Conservation (phyloP, 2,113 vertebrate species). For the Stegostoma tigrinum region DNA sequence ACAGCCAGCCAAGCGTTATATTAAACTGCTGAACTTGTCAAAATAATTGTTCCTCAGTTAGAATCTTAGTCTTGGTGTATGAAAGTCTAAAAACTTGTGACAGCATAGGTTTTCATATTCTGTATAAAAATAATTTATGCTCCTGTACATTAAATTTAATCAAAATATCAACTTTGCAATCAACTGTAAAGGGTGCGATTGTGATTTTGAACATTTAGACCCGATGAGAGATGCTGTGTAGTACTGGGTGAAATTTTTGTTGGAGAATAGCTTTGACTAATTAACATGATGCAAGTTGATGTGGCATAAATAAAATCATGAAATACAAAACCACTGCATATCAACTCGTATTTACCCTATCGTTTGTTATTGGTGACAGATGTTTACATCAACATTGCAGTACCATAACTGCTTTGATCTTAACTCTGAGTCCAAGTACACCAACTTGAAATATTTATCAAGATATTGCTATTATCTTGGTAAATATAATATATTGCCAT, state of each 20-base stretch:
- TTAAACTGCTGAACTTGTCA: slow-evolving; percentile 61
- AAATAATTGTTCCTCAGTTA: slow-evolving; percentile 51
- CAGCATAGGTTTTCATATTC: slow-evolving; percentile 41
- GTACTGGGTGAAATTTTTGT: neutral
- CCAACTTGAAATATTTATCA: neutral
- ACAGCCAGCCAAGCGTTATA: slow-evolving; percentile 57
- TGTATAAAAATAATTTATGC: slow-evolving; percentile 43
- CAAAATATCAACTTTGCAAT: neutral
- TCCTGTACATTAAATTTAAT: slow-evolving; percentile 6
- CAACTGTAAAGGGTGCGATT: neutral
- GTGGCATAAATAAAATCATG: neutral
- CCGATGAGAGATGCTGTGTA: neutral
- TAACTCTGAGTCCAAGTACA: neutral
- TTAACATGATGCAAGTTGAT: neutral
- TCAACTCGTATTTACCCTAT: neutral
- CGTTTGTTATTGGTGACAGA: neutral
- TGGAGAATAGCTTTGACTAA: slow-evolving; percentile 9
- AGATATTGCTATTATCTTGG: too few species aligned
- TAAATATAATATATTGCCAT: too few species aligned
- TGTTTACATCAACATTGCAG: neutral
- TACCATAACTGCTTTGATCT: neutral
- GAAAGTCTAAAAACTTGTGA: slow-evolving; percentile 41
- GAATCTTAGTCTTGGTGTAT: slow-evolving; percentile 42
- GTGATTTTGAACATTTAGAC: neutral
- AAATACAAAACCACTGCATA: neutral